Evolutionary conservation across 2,888 invertebrate genomes (phyloP), one percentile per base, ranked within the genome.

Genomic region (Nasonia oneida): DNA sequence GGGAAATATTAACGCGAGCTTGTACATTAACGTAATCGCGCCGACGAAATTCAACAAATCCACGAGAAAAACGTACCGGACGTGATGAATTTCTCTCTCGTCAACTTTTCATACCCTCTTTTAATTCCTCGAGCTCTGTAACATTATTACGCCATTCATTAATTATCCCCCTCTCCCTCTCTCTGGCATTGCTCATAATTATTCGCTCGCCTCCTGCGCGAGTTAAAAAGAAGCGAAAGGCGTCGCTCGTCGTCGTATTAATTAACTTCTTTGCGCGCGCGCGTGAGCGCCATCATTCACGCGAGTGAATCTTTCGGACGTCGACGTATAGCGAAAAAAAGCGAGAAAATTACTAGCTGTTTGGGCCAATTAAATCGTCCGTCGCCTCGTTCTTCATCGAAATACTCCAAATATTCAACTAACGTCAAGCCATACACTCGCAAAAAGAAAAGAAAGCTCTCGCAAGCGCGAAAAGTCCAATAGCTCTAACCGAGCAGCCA

Each of bases 181-280:
- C 71, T 33, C 64, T 53, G 6, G 23, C 74, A 81, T 75, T 67
- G 47, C 75, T 29, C 57, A 77, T 64, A 75, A 81, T 83, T 83
- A 77, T 83, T 57, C 77, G n/a, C n/a, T 33, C n/a, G n/a, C n/a
- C n/a, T 37, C 57, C 8, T 42, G 33, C 57, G n/a, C 57, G 33
- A 12, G 50, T 50, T 81, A 47, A 76, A 77, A 78, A 57, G 67
- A 8, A 71, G 53, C 53, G 37, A 78, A 77, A 57, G 15, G 70
- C 47, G 23, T 47, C 78, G 18, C 71, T 61, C 78, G 15, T 71
- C 57, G 10, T 61, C 70, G 57, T 71, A 50, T 73, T 78, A 71
- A 83, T 83, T 79, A 78, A 79, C 71, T 57, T 83, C 74, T 39
- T 78, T 50, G 3, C n/a, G 29, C n/a, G 33, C 14, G 23, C 23